These are phyloP conservation scores for Phodopus roborovskii DNA, from an alignment of 2,113 vertebrate species.

Conservation along the genomic window DNA sequence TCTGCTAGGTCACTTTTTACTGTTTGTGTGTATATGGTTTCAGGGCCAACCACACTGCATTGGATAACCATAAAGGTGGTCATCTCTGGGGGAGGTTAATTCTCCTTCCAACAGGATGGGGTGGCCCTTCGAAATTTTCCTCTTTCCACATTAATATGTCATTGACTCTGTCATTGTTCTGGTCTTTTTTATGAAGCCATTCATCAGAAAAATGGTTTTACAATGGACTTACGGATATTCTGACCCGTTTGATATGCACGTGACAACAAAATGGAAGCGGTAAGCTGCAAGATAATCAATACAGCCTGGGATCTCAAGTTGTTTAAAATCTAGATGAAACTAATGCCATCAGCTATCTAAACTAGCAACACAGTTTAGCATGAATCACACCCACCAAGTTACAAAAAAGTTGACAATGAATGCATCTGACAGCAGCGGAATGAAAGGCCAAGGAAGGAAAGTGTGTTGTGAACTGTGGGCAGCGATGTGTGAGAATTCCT, in stretches of 20 bases:
- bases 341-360: not conserved
- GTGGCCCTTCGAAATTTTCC: not conserved
- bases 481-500: not conserved
- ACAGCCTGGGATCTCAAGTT: not conserved
- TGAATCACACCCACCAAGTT: not conserved
- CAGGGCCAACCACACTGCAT: not conserved
- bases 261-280: slow-evolving; percentile 11
- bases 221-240: not conserved
- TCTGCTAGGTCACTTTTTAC: not conserved
- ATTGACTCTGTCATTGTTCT: not conserved
- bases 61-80: not conserved
- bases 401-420: not conserved
- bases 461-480: not conserved
- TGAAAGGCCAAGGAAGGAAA: not conserved
- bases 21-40: not conserved
- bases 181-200: not conserved
- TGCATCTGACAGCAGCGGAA: not conserved
- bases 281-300: not conserved
- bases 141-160: not conserved
- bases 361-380: not conserved
- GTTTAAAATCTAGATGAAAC: slow-evolving; percentile 35
- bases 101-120: not conserved
- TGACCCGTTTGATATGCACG: not conserved
- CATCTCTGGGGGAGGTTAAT: not conserved
- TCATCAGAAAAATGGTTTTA: not conserved